These are phyloP conservation scores for Eristalinus aeneus DNA, from an alignment of 2,888 invertebrate genomes.

Conservation along the genomic window DNA sequence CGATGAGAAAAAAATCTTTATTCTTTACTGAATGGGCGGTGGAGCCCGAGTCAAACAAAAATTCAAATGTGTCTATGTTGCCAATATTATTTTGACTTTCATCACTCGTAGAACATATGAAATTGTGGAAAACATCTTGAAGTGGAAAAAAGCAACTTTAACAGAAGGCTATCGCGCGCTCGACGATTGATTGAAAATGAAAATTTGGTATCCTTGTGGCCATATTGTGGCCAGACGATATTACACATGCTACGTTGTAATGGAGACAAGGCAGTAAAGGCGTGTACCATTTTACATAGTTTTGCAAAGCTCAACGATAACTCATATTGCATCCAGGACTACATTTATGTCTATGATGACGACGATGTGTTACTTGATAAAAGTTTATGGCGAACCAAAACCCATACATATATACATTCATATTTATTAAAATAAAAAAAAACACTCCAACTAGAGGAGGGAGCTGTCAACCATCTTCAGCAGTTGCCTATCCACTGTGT, in stretches of 20 bases:
- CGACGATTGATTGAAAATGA: neutral
- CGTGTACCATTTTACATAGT: neutral
- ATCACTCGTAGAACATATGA: conserved; percentile 9
- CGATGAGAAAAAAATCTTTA: conserved; percentile 16
- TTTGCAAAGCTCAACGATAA: neutral
- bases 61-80: neutral
- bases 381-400: neutral
- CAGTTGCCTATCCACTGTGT: neutral
- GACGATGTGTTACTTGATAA: neutral
- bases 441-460: neutral
- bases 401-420: neutral
- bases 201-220: neutral
- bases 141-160: neutral
- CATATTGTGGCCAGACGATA: neutral
- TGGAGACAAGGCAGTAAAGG: neutral
- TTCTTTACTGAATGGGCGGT: conserved; percentile 51
- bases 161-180: neutral
- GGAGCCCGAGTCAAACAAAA: conserved; percentile 32
- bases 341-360: neutral
- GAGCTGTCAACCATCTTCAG: neutral
- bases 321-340: neutral
- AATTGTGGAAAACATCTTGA: neutral
- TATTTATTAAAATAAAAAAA: neutral
- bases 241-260: neutral
- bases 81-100: conserved; percentile 4